Percentiles rank a stretch among this genome's conserved stretches.
Conservation (phyloP, 2,888 invertebrate species). For the Sphaerophoria rueppellii region DNA sequence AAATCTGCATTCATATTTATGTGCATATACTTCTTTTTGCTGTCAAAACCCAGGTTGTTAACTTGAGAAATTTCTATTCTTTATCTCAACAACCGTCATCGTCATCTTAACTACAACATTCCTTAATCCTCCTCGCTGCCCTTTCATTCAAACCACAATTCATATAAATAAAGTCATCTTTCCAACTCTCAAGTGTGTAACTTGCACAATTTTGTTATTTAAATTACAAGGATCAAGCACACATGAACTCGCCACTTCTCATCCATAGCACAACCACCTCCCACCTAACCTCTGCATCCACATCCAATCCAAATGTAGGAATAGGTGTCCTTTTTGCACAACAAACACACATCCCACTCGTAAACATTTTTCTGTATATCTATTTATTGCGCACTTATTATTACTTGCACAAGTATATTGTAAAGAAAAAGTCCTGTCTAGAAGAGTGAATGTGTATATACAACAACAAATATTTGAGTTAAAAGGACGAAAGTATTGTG, state of each 20-base stretch:
- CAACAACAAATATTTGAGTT: neutral
- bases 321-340: slow-evolving; percentile 16
- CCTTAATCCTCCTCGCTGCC: no score
- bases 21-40: slow-evolving; percentile 40
- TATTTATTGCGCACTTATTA: slow-evolving; percentile 66
- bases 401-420: slow-evolving; percentile 60
- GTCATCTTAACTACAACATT: slow-evolving; percentile 23
- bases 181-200: slow-evolving; percentile 58
- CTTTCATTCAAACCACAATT: slow-evolving; percentile 1
- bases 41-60: slow-evolving; percentile 5
- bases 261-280: slow-evolving; percentile 1
- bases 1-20: slow-evolving; percentile 54
- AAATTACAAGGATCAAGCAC: slow-evolving; percentile 72
- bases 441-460: slow-evolving; percentile 10
- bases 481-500: slow-evolving; percentile 50
- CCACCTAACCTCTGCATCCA: slow-evolving; percentile 16
- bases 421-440: slow-evolving; percentile 34
- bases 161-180: slow-evolving; percentile 36
- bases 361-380: slow-evolving; percentile 18
- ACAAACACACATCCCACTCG: slow-evolving; percentile 22
- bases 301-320: slow-evolving; percentile 2
- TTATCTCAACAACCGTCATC: slow-evolving; percentile 12
- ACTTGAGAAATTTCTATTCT: slow-evolving; percentile 36
- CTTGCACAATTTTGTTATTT: slow-evolving; percentile 72
- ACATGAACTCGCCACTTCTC: slow-evolving; percentile 45